phyloP scores from a whole-genome alignment of 2,888 invertebrate genomes.

The Nephrotoma guestfalica region DNA sequence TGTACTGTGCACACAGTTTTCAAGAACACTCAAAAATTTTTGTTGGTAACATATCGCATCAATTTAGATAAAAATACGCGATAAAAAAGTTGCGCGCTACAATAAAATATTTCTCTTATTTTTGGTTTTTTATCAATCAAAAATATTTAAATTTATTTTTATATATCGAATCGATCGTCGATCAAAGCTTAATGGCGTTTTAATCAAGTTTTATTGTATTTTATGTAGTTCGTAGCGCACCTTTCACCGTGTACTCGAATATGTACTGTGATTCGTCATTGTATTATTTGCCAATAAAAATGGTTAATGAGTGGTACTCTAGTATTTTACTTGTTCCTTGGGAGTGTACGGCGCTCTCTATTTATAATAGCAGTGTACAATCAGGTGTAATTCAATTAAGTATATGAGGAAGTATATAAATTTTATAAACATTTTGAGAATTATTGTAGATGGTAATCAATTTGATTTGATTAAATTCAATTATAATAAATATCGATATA shows the following conservation, averaged over 20 bases:
- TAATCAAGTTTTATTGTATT: background rate
- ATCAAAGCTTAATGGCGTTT: background rate
- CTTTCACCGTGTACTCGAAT: background rate
- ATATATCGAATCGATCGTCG: background rate
- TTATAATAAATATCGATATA: background rate
- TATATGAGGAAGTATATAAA: background rate
- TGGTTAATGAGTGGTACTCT: background rate
- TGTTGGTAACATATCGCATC: background rate
- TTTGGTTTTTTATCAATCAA: background rate
- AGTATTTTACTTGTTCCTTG: background rate
- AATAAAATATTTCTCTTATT: background rate
- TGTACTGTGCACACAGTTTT: background rate
- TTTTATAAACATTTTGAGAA: background rate
- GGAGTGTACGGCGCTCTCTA: background rate
- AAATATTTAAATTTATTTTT: background rate
- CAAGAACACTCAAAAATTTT: background rate
- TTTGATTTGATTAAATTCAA: background rate
- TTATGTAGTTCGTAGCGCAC: background rate
- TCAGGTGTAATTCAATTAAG: background rate
- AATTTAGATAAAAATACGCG: background rate
- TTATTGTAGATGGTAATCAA: background rate
- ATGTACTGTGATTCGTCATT: background rate
- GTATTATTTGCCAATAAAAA: background rate
- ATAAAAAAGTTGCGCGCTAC: background rate
- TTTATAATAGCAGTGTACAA: background rate